Evolutionary conservation across 2,113 vertebrate genomes (phyloP), one percentile per base, ranked within the genome.

Genomic region (Poicephalus gulielmi): DNA sequence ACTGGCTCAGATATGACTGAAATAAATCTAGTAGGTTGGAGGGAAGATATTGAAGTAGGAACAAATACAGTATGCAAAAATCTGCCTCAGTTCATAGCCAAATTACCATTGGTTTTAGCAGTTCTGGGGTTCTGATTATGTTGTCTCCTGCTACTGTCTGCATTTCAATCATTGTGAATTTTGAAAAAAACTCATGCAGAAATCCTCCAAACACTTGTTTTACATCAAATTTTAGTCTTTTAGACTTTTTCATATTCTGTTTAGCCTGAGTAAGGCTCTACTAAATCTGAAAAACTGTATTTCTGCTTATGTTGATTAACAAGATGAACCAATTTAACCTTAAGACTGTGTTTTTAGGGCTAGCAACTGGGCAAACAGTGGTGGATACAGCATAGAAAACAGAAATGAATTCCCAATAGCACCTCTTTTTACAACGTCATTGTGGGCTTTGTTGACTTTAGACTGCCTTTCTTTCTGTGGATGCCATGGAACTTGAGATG

Each of bases 371-470:
- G 80, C 77, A 86, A 94, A 96, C 73, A 93, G 31, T n/a, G 20
- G 49, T 71, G 80, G 49, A 14, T 52, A 49, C 24, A 86, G 46
- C 52, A 47, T 13, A 71, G 90, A 95, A 94, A 88, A 67, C 68
- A 77, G 76, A 91, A 89, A 92, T 46, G 2, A 88, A 94, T 97
- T 96, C 92, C 90, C 73, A 82, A 13, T 24, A 89, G 70, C 77
- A 87, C 57, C 69, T 76, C 80, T 76, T 92, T 93, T 97, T 94
- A 92, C 80, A 78, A 27, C 9, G 1, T 87, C 96, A 94, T 88
- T 95, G 90, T 95, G 77, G 66, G 28, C 53, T 96, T 62, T 96
- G 90, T 95, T 96, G 92, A 93, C 95, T 92, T 94, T 95, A 92
- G 90, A 15, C 83, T 50, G 77, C 27, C 83, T 73, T 88, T 92